A percentile compares a stretch with the other conserved stretches of the same genome.
Evolutionary conservation across 2,888 invertebrate genomes (phyloP).

Genomic region (Nysson spinosus): DNA sequence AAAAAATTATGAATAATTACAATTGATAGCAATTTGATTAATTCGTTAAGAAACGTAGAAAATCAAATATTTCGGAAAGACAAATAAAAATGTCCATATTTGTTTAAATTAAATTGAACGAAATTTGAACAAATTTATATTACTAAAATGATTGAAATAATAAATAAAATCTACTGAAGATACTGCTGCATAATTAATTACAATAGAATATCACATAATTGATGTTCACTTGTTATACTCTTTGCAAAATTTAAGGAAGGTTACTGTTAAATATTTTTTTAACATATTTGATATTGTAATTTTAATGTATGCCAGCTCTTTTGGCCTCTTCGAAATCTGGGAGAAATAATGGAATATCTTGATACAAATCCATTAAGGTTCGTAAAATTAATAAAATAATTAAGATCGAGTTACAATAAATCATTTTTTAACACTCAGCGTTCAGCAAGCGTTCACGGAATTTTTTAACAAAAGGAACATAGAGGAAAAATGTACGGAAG

Average conservation of each 20-base stretch:
- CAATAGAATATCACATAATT: conserved; percentile 18
- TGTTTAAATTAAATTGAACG: too few species aligned
- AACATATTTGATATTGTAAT: background rate
- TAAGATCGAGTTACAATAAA: background rate
- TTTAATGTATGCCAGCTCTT: background rate
- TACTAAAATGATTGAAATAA: too few species aligned
- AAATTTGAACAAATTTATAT: too few species aligned
- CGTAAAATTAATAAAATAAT: background rate
- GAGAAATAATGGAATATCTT: conserved; percentile 38
- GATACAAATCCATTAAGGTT: conserved; percentile 32
- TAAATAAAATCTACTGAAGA: too few species aligned
- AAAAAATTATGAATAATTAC: background rate
- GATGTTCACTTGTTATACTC: background rate
- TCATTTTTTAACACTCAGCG: conserved; percentile 39
- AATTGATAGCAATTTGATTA: too few species aligned
- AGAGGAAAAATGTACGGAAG: conserved; percentile 61
- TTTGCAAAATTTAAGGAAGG: conserved; percentile 11
- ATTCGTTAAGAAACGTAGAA: too few species aligned
- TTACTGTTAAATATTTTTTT: background rate
- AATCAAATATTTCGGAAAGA: too few species aligned
- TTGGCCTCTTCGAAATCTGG: too few species aligned
- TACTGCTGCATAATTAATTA: conserved; percentile 15
- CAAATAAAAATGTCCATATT: too few species aligned
- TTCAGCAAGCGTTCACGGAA: conserved; percentile 48
- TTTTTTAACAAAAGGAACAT: conserved; percentile 57